These are phyloP conservation scores for Calliscelio sp. DNA, from an alignment of 2,888 invertebrate species.

Conservation along the genomic window DNA sequence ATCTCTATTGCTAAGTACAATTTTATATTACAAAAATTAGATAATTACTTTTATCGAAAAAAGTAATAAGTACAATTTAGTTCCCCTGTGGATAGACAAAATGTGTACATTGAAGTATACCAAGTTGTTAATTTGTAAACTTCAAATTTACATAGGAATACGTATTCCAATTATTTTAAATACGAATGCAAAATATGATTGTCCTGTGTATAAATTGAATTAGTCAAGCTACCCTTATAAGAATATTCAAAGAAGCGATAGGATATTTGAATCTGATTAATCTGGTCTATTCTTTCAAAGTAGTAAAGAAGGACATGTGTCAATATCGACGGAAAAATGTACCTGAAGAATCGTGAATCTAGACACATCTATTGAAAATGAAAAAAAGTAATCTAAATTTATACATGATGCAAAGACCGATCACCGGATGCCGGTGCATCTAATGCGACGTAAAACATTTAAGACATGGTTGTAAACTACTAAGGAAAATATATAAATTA, in stretches of 20 bases:
- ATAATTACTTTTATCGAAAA: too few species aligned
- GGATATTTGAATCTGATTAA: background rate
- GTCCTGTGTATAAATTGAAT: too few species aligned
- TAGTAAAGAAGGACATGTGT: conserved; percentile 11
- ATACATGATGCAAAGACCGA: conserved; percentile 30
- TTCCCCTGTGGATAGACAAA: too few species aligned
- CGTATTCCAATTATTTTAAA: too few species aligned
- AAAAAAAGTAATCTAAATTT: conserved; percentile 36
- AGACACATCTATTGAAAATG: conserved; percentile 30
- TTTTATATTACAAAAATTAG: too few species aligned
- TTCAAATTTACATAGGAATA: too few species aligned
- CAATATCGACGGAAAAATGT: conserved; percentile 15
- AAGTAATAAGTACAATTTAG: too few species aligned
- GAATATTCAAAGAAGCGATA: background rate
- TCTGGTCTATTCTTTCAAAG: background rate
- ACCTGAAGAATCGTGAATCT: conserved; percentile 9
- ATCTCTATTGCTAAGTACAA: too few species aligned
- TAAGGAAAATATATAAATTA: conserved; percentile 75
- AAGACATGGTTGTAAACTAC: conserved; percentile 10
- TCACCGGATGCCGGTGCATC: conserved; percentile 12
- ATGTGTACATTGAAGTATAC: too few species aligned
- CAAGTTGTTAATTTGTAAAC: too few species aligned
- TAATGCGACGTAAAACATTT: conserved; percentile 22
- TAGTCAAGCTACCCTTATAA: too few species aligned
- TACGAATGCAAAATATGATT: too few species aligned